Evolutionary conservation across 2,888 invertebrate genomes (phyloP), one percentile per base, ranked within the genome.

Genomic region (Caenorhabditis plicata): DNA sequence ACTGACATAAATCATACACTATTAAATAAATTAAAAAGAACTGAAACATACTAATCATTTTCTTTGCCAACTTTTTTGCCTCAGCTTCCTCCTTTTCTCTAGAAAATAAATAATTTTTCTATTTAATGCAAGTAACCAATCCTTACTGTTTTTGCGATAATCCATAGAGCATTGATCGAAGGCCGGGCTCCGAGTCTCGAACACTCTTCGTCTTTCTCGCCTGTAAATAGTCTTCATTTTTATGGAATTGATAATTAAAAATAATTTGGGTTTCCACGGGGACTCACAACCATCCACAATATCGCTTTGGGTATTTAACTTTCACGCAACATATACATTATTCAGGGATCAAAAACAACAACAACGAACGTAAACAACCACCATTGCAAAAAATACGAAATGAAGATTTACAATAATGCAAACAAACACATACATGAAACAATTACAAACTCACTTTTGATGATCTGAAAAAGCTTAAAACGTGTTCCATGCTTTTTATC

Each of bases 131-230:
- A 9, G n/a, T 20, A 15, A 8, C 7, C 15, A 13, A 8, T 29
- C 62, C 68, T 58, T 32, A 71, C 73, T 64, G 66, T 63, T 68
- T 72, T 47, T 65, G 63, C 3, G 60, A 58, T 41, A 75, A 52
- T 35, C 74, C 74, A 49, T 75, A 75, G 41, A 75, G 61, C 74
- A 75, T 71, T 1, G 75, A 68, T 22, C 75, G 67, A 17, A 75
- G 62, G 9, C 75, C 75, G 4, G 74, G 74, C 42, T 69, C 70
- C 36, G 58, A 42, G 42, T 46, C 50, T 22, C 48, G 43, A 9
- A 58, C 61, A 32, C 54, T 58, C 29, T 68, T 62, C 33, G 68
- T 54, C 47, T 66, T 65, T 33, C 57, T 27, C 1, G 60, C 48
- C 64, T 64, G 43, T 17, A 64, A 56, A 42, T 22, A 23, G 38